Evolutionary conservation across 2,888 invertebrate genomes (phyloP).

Genomic region (Cheilosia impressa): DNA sequence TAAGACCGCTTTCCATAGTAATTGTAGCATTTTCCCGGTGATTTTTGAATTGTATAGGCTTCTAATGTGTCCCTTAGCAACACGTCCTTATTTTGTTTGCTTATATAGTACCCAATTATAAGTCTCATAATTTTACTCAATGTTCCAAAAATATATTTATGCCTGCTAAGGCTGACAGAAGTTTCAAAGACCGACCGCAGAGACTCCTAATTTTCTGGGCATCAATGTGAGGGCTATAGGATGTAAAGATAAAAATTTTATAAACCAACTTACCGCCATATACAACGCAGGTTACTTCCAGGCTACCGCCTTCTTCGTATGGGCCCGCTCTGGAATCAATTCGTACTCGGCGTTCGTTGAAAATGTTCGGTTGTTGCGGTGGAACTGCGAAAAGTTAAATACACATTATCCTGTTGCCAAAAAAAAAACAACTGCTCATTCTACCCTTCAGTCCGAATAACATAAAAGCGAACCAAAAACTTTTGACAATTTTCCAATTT

Average conservation of each 20-base stretch:
- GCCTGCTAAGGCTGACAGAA: too few relatives aligned
- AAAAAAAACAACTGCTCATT: background rate
- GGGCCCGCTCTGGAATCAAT: constrained; percentile 87
- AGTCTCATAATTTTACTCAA: too few relatives aligned
- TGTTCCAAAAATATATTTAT: too few relatives aligned
- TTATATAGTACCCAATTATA: too few relatives aligned
- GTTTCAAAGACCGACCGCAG: too few relatives aligned
- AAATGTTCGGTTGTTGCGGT: constrained; percentile 88
- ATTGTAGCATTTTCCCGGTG: too few relatives aligned
- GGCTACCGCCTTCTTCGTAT: constrained; percentile 88
- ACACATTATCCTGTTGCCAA: constrained; percentile 25
- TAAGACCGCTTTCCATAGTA: too few relatives aligned
- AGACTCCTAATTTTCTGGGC: too few relatives aligned
- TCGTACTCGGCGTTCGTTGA: constrained; percentile 88
- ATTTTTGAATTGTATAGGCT: too few relatives aligned
- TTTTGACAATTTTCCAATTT: constrained; percentile 54
- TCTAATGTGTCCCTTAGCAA: too few relatives aligned
- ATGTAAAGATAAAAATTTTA: background rate
- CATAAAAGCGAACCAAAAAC: background rate
- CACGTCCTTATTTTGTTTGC: too few relatives aligned
- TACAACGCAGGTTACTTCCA: constrained; percentile 89
- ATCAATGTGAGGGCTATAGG: too few relatives aligned
- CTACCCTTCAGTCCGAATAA: constrained; percentile 50
- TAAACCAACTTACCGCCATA: constrained; percentile 86
- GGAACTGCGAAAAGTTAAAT: constrained; percentile 86